phyloP scores from a whole-genome alignment of 2,888 invertebrate genomes.

The Ceriagrion tenellum region DNA sequence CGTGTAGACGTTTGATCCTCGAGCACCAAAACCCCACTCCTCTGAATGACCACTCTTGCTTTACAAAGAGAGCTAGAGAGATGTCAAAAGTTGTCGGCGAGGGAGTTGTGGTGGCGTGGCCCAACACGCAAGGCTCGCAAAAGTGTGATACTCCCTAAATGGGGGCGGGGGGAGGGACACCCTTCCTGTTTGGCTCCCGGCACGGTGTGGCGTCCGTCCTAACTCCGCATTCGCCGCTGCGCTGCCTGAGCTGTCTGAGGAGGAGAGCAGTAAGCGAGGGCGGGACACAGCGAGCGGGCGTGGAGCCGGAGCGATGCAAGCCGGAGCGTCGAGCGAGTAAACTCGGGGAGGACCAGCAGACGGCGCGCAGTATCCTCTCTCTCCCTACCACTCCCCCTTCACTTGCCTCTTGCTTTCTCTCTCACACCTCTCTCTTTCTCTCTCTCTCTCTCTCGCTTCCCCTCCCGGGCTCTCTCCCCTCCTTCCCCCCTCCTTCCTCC shows the following conservation, averaged over 20 bases:
- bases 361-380: not conserved
- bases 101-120: too few relatives aligned
- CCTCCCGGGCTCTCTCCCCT: not conserved
- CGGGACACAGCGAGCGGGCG: not conserved
- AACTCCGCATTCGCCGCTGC: not conserved
- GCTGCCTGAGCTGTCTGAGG: not conserved
- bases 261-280: not conserved
- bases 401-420: not conserved
- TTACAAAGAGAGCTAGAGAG: too few relatives aligned
- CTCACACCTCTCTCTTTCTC: not conserved
- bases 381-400: not conserved
- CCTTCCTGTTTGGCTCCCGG: not conserved
- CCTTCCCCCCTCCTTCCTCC: not conserved
- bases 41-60: too few relatives aligned
- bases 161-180: too few relatives aligned
- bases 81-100: too few relatives aligned
- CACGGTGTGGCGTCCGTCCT: not conserved
- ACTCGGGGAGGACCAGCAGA: conserved; percentile 17
- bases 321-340: not conserved
- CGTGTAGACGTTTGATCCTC: too few relatives aligned
- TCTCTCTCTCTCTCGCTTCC: not conserved
- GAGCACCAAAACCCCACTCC: too few relatives aligned
- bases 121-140: too few relatives aligned
- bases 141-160: too few relatives aligned
- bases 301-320: not conserved